Conservation (phyloP, 2,797 vertebrate species). For the Neopelma chrysocephalum region DNA sequence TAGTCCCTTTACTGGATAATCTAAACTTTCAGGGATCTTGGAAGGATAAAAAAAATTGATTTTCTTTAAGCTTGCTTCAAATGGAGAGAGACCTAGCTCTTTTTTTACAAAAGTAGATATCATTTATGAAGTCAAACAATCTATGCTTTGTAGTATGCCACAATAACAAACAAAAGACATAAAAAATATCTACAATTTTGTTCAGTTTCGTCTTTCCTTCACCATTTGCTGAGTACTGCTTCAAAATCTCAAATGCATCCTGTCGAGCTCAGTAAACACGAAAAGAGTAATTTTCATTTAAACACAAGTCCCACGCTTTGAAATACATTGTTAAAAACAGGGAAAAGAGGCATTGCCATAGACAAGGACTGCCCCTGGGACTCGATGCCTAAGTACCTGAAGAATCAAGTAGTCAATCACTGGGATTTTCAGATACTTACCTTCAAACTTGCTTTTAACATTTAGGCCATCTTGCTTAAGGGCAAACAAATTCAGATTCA, state of each 20-base stretch:
- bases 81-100: not conserved
- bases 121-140: not conserved
- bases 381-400: not conserved
- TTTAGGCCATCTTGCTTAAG: not conserved
- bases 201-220: not conserved
- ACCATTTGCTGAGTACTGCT: not conserved
- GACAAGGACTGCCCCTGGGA: not conserved
- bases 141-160: not conserved
- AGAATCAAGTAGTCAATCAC: not conserved
- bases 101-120: not conserved
- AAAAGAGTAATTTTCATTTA: not conserved
- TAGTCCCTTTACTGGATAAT: not conserved
- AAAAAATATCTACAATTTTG: not conserved
- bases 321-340: not conserved
- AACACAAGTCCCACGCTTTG: not conserved
- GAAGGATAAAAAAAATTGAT: not conserved
- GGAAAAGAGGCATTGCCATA: not conserved
- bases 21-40: not conserved
- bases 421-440: constrained; percentile 13
- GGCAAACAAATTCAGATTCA: constrained; percentile 32
- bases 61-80: not conserved
- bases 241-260: not conserved
- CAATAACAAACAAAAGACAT: not conserved
- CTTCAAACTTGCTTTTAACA: constrained; percentile 26
- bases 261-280: not conserved